Evolutionary conservation across 2,113 vertebrate species (phyloP).

Genomic region (Emberiza fucata): DNA sequence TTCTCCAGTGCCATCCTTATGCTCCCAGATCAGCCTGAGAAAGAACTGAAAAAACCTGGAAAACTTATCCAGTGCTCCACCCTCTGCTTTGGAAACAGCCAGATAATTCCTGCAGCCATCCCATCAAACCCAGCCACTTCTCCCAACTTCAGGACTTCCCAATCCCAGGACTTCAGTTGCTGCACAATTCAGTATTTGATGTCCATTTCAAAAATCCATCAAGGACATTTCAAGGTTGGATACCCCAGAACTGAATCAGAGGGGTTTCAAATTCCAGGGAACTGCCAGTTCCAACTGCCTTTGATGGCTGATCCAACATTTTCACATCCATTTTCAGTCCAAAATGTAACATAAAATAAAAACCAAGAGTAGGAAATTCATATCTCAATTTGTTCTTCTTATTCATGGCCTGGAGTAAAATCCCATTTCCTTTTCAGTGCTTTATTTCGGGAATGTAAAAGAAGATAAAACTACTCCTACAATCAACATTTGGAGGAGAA

Average conservation of each 20-base stretch:
- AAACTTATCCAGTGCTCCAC: neutral
- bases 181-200: neutral
- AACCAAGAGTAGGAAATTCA: neutral
- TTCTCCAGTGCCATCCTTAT: neutral
- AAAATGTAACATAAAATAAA: neutral
- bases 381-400: neutral
- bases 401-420: neutral
- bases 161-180: neutral
- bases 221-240: neutral
- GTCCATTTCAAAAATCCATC: neutral
- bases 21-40: neutral
- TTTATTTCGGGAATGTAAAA: neutral
- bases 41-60: neutral
- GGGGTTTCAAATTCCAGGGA: neutral
- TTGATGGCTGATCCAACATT: neutral
- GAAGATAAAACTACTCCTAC: neutral
- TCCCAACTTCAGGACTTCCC: neutral
- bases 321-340: neutral
- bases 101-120: neutral
- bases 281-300: neutral
- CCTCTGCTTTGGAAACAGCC: neutral
- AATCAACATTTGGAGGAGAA: neutral
- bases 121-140: neutral
- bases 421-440: neutral
- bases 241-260: neutral